Base-by-base conservation (phyloP, 2,797 vertebrate genomes). In the Halcyon leucocephala region DNA sequence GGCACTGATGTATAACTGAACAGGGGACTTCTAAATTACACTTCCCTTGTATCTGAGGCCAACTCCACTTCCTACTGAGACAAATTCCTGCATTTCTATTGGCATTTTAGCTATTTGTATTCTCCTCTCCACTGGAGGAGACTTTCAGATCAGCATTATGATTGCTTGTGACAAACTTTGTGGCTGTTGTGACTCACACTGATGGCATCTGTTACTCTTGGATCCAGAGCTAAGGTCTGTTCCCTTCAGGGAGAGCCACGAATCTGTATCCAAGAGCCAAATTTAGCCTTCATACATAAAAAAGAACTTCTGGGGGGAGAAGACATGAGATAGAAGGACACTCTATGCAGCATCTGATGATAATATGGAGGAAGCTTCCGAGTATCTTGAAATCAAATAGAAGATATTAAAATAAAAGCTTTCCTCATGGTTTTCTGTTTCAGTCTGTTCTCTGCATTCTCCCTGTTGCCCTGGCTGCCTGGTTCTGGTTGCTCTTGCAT, bases 131-230 rank as follows among this genome's bases (percentile, higher is more conserved):
- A 52, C 61, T 1, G 0, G 35, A 31, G 33, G 19, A 67, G 74
- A 41, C 31, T 82, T 93, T 70, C 8, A 86, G 78, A 77, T 93
- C 71, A 78, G 74, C 14, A 7, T 66, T 82, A 17, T 86, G 62
- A 72, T 86, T 82, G 41, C 74, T 94, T 90, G 44, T 95, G 91
- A 84, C 91, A 92, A 96, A 90, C 44, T 91, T 57, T 54, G 77
- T 76, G 83, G 67, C 83, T 92, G 51, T 94, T 95, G 79, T 92
- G 94, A 94, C 64, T 96, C 96, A 95, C 61, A 65, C 44, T 60
- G 48, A 90, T 89, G 84, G 76, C 92, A 95, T 97, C 92, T 94
- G 94, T 73, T 95, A 74, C 78, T 92, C 60, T 90, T 94, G 93
- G 92, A 94, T 85, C 33, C 74, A 85, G 74, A 95, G 46, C 65